phyloP scores from a whole-genome alignment of 92 coral and sea anemone species.

The Epizoanthus illoricatus region DNA sequence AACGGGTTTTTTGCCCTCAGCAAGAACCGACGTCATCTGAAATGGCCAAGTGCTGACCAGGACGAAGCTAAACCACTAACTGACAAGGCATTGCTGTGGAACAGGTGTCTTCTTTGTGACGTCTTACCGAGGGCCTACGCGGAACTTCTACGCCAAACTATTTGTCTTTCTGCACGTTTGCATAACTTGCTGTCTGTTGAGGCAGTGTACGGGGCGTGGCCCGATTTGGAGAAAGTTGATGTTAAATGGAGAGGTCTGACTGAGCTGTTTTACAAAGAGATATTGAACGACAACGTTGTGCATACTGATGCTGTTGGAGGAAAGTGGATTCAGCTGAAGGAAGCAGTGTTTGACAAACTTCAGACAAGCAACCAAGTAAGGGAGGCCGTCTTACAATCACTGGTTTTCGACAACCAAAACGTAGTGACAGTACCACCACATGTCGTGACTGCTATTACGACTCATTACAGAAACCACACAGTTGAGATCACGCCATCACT shows the following conservation, averaged over 20 bases:
- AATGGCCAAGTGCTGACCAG: constrained; percentile 78
- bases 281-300: constrained; percentile 38
- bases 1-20: constrained; percentile 84
- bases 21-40: constrained; percentile 78
- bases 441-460: constrained; percentile 38
- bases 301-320: constrained; percentile 60
- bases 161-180: constrained; percentile 1
- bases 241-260: constrained; percentile 42
- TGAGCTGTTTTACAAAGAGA: constrained; percentile 34
- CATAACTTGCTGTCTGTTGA: neutral
- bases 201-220: constrained; percentile 9
- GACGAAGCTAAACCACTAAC: constrained; percentile 51
- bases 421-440: constrained; percentile 63
- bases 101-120: constrained; percentile 63
- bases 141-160: constrained; percentile 51
- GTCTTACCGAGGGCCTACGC: constrained; percentile 73
- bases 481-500: constrained; percentile 56
- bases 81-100: constrained; percentile 77
- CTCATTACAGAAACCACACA: neutral
- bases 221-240: constrained; percentile 17
- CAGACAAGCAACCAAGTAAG: neutral
- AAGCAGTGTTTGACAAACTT: constrained; percentile 36
- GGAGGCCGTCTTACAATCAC: neutral
- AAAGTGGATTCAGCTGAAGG: constrained; percentile 59
- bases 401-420: constrained; percentile 26